phyloP scores from a whole-genome alignment of 2,113 vertebrate species.

The Hucho hucho region DNA sequence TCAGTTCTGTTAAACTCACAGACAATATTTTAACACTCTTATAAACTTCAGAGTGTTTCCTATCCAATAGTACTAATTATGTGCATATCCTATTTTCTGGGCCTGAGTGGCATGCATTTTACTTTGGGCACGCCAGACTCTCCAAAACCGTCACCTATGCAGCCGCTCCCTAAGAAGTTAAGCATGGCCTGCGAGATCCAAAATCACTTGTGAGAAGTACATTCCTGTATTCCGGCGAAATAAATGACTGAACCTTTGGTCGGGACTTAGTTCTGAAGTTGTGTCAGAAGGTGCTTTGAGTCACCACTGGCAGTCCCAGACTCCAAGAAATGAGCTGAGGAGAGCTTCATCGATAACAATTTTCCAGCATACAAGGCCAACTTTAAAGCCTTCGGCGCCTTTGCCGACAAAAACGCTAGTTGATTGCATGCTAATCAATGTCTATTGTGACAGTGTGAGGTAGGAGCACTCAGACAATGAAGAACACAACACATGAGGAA shows the following conservation, averaged over 20 bases:
- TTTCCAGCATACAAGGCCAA: neutral
- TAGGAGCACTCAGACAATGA: neutral
- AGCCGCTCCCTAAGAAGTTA: no score
- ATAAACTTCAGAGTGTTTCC: no score
- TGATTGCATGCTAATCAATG: constrained; percentile 23
- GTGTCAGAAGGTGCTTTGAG: constrained; percentile 24
- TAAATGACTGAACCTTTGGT: constrained; percentile 10
- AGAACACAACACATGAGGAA: neutral
- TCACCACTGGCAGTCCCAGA: constrained; percentile 1
- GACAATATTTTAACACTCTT: no score
- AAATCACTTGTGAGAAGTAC: constrained; percentile 8
- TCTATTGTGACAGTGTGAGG: neutral
- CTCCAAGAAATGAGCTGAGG: constrained; percentile 11
- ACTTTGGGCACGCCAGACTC: no score
- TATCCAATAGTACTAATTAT: no score
- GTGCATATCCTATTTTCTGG: no score
- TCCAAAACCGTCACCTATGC: no score
- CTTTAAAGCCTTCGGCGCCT: neutral
- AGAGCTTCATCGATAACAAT: constrained; percentile 2
- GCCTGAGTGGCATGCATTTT: no score
- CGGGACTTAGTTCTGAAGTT: constrained; percentile 11
- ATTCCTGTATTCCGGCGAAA: neutral
- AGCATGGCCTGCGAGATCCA: neutral
- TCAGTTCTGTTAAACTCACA: no score
- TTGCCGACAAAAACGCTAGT: neutral